Base-by-base conservation (phyloP, 2,888 invertebrate genomes). In the Ochropacha duplaris region DNA sequence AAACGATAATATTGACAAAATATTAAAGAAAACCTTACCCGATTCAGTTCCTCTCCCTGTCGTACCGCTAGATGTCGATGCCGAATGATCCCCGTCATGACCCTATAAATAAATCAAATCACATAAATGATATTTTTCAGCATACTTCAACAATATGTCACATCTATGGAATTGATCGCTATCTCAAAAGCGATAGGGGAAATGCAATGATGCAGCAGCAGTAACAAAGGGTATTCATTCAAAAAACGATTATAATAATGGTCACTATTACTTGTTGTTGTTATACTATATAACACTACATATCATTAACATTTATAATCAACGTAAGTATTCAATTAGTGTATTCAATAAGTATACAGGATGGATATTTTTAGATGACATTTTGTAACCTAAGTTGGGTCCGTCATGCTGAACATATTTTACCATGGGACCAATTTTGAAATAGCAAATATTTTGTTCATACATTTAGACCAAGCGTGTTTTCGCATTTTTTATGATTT, bases 71-170 rank as follows among this genome's bases (percentile, higher is more conserved):
- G 83, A 74, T 12, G 85, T 78, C 1, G 84, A 79, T 6, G 80
- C 66, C 1, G 77, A 72, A 57, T 86, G 84, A 54, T 88, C 85
- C 49, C 59, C 68, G 26, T 88, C 87, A 36, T 86, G 86, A 26
- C 79, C 81, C 88, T 88, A 76, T 61, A 85, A 86, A 65, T 70
- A 63, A 54, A 31, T n/a, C 31, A 34, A 31, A 14, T 31, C 16
- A 16, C n/a, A 24, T 50, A 28, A 14, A 50, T 44, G 2, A 9
- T 19, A 44, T 44, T 39, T 44, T 19, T 44, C 0, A 19, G 44
- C 19, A 19, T 9, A 44, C 44, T 1, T 8, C 9, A 44, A 9
- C 9, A 19, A 3, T 6, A 19, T n/a, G n/a, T 19, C 16, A 19
- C 4, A 2, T 44, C 9, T 44, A 44, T 44, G 19, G 16, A 44